phyloP scores from a whole-genome alignment of 2,113 vertebrate genomes.

The Mus pahari region DNA sequence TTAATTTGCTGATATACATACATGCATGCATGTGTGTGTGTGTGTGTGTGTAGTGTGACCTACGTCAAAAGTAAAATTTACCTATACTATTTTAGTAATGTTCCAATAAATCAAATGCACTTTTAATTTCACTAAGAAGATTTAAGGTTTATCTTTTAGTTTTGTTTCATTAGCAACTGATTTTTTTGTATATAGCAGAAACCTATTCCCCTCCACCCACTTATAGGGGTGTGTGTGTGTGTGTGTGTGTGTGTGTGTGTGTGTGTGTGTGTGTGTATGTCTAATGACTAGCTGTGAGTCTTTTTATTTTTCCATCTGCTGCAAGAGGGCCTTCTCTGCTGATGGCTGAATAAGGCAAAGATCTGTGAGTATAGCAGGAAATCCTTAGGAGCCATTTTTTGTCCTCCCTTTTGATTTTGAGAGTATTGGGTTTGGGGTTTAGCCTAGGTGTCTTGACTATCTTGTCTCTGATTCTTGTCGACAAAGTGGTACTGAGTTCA shows the following conservation, averaged over 20 bases:
- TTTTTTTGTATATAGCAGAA: neutral
- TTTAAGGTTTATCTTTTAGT: neutral
- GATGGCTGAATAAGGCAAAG: neutral
- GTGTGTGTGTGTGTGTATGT: too few species aligned
- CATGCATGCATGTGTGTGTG: too few species aligned
- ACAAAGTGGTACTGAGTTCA: neutral
- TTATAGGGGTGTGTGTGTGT: too few species aligned
- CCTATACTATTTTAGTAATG: neutral
- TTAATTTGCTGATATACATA: neutral
- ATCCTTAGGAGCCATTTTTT: neutral
- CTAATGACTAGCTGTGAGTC: neutral
- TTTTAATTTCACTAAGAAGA: neutral
- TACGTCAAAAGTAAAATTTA: neutral
- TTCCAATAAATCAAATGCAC: neutral
- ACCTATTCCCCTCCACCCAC: too few species aligned
- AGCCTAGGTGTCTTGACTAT: neutral
- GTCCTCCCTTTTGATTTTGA: neutral
- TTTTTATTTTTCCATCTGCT: neutral
- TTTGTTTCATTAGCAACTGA: neutral
- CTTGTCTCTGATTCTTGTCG: neutral
- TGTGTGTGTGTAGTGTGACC: too few species aligned
- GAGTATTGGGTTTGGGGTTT: neutral
- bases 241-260: too few species aligned
- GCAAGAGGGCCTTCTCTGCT: neutral
- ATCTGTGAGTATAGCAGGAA: neutral